Evolutionary conservation across 2,888 invertebrate genomes (phyloP).

Genomic region (Autographa pulchrina): DNA sequence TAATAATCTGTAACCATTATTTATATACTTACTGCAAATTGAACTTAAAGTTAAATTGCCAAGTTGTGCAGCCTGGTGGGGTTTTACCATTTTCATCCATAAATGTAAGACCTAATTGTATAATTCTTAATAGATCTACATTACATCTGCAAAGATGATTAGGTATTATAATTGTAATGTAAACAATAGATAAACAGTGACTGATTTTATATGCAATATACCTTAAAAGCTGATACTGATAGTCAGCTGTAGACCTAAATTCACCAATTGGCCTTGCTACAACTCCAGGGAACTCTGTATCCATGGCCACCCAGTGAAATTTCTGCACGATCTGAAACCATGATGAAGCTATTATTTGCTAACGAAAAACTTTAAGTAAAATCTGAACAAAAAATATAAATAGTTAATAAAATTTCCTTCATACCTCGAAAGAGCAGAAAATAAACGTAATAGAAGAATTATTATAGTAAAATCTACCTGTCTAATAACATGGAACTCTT

Average conservation of each 20-base stretch:
- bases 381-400: no score
- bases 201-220: conserved; percentile 47
- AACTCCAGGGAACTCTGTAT: conserved; percentile 99
- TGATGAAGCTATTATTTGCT: background rate
- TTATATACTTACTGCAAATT: conserved; percentile 94
- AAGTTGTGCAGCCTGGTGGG: conserved; percentile 97
- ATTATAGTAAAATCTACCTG: conserved; percentile 90
- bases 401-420: background rate
- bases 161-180: background rate
- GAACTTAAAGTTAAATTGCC: conserved; percentile 99
- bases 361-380: background rate
- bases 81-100: conserved; percentile 99
- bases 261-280: conserved; percentile 99
- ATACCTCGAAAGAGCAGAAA: background rate
- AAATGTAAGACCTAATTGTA: conserved; percentile 98
- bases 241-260: conserved; percentile 97
- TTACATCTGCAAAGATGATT: conserved; percentile 92
- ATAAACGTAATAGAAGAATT: background rate
- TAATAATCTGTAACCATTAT: background rate
- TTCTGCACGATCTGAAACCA: conserved; percentile 92
- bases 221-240: conserved; percentile 97
- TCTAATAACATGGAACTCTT: conserved; percentile 98
- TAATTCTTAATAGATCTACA: conserved; percentile 98
- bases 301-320: conserved; percentile 96
- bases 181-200: background rate